Conservation (phyloP, 1,140 invertebrate species). For the Zaprionus capensis region DNA sequence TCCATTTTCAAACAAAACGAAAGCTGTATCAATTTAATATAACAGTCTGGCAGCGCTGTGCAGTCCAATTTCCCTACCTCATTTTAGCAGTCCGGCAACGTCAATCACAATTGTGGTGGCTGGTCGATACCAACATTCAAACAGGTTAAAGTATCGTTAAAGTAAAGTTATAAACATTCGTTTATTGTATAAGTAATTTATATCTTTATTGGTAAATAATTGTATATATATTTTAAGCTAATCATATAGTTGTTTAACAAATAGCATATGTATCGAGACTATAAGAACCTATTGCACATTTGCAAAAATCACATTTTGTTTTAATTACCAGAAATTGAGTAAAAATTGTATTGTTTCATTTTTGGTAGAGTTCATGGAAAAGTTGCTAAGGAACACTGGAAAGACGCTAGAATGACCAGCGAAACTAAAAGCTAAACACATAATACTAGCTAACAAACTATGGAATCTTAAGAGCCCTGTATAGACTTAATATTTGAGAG, state of each 20-base stretch:
- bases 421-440: conserved; percentile 17
- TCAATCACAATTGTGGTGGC: neutral
- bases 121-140: neutral
- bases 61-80: neutral
- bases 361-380: conserved; percentile 25
- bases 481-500: conserved; percentile 24
- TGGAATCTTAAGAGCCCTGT: conserved; percentile 56
- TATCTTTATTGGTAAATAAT: conserved; percentile 20
- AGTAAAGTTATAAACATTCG: neutral
- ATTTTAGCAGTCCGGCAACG: neutral
- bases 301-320: conserved; percentile 47
- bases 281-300: conserved; percentile 13
- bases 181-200: conserved; percentile 2
- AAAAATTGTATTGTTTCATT: conserved; percentile 17
- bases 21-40: neutral
- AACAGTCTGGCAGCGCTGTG: neutral
- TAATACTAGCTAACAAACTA: conserved; percentile 50
- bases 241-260: conserved; percentile 12
- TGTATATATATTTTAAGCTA: neutral
- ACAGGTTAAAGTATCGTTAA: neutral
- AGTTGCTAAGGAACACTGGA: conserved; percentile 47
- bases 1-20: neutral
- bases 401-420: conserved; percentile 36
- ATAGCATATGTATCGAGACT: conserved; percentile 20
- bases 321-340: conserved; percentile 31